Evolutionary conservation across 2,888 invertebrate genomes (phyloP), one percentile per base, ranked within the genome.

Genomic region (Lagria hirta): DNA sequence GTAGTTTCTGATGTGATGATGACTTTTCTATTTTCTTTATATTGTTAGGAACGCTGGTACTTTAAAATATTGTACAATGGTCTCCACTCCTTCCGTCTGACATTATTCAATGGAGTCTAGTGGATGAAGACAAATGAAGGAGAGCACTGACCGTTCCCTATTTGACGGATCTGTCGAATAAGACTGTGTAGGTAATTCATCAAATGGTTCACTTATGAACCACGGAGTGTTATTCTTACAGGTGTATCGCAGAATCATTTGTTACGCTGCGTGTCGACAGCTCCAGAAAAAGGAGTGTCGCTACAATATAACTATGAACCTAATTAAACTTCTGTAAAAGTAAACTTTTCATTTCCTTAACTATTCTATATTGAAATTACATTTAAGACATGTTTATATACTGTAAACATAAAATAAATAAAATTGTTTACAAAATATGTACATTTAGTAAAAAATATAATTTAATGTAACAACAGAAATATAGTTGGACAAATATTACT

Each of bases 81-180:
- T 23, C 30, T 45, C 49, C 43, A 40, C 43, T 54, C 46, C 43
- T 52, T 54, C 54, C 48, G 48, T 36, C 48, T 41, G 54, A 48
- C 52, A 54, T 54, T 52, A 54, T 52, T 52, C 51, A 54, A 45
- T 45, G 44, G 48, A 45, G 45, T 49, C 48, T 42, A 45, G 48
- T 42, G 55, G 52, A 58, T 56, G 55, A 58, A 58, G 58, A 58
- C 58, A 57, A 58, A 58, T 58, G 58, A 51, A 55, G 54, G 29
- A 32, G 57, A 56, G 52, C 53, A 54, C 51, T 58, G 58, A 57
- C 57, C 58, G 55, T 49, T 51, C 44, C 38, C 51, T 34, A 32
- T 37, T 52, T 53, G 58, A 54, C 57, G 55, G 51, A 53, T 51
- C 49, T 50, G 54, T 58, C 54, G 54, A 55, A 55, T 53, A 48